Conservation (phyloP, 2,113 vertebrate species). For the Pseudolaguvia tuberculata region DNA sequence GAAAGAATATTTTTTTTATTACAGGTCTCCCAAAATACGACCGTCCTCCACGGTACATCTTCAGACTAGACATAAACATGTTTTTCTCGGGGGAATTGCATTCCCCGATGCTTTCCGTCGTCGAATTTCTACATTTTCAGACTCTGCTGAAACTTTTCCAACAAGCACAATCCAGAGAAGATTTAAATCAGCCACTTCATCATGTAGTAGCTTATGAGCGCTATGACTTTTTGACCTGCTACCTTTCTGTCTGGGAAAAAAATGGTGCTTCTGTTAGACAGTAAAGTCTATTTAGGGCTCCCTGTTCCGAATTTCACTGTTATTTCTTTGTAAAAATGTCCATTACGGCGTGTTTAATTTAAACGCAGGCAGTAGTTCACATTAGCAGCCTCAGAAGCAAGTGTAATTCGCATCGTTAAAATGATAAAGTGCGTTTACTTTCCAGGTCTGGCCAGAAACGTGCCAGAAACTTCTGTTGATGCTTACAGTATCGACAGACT, state of each 20-base stretch:
- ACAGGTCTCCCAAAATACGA: background rate
- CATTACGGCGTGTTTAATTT: conserved; percentile 35
- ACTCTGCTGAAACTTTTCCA: background rate
- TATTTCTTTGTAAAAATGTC: conserved; percentile 25
- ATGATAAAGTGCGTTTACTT: conserved; percentile 37
- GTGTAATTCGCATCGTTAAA: conserved; percentile 36
- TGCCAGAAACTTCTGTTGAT: conserved; percentile 18
- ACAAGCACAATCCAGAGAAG: background rate
- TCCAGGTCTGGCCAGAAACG: conserved; percentile 12
- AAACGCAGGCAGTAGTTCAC: conserved; percentile 27
- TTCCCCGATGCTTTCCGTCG: background rate
- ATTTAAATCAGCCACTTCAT: background rate
- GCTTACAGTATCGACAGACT: conserved; percentile 9
- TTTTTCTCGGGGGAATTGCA: background rate
- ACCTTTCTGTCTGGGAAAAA: background rate
- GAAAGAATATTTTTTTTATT: background rate
- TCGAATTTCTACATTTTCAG: background rate
- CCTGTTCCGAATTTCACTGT: conserved; percentile 16
- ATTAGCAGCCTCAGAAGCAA: conserved; percentile 27
- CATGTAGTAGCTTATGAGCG: conserved; percentile 23
- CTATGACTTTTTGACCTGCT: background rate
- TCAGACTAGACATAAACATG: background rate
- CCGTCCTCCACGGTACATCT: background rate
- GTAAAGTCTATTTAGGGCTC: conserved; percentile 29
- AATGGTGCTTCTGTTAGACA: conserved; percentile 16